phyloP scores from a whole-genome alignment of 1,140 invertebrate species.

The Plodia interpunctella region DNA sequence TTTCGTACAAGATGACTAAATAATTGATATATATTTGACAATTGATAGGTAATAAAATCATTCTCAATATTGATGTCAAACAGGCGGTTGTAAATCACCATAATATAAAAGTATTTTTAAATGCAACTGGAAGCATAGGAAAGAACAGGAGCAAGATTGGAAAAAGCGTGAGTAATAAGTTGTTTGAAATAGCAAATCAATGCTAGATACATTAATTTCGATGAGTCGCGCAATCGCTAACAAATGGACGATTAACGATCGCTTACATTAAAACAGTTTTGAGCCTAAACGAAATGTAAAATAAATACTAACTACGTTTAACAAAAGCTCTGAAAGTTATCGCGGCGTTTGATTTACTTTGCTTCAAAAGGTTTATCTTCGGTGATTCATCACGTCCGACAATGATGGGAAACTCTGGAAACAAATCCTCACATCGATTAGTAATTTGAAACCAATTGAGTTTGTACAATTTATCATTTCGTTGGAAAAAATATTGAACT shows the following conservation, averaged over 20 bases:
- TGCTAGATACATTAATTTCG: slow-evolving; percentile 23
- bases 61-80: no score
- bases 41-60: no score
- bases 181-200: not conserved
- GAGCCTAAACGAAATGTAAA: slow-evolving; percentile 42
- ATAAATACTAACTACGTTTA: slow-evolving; percentile 38
- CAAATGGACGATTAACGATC: slow-evolving; percentile 43
- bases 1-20: no score
- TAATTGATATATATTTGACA: no score
- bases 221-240: slow-evolving; percentile 31
- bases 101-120: not conserved
- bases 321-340: slow-evolving; percentile 49
- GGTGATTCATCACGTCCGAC: slow-evolving; percentile 62
- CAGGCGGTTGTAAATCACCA: no score
- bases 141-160: no score
- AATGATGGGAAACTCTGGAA: slow-evolving; percentile 47
- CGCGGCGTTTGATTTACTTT: slow-evolving; percentile 53
- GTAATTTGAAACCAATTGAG: slow-evolving; percentile 50
- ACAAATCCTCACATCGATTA: slow-evolving; percentile 59
- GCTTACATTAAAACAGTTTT: slow-evolving; percentile 32
- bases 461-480: slow-evolving; percentile 21
- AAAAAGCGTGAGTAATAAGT: not conserved
- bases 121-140: no score
- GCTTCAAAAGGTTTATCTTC: slow-evolving; percentile 57
- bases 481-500: slow-evolving; percentile 1